Base-by-base conservation (phyloP, 2,113 vertebrate genomes). In the Malaclemys terrapin region DNA sequence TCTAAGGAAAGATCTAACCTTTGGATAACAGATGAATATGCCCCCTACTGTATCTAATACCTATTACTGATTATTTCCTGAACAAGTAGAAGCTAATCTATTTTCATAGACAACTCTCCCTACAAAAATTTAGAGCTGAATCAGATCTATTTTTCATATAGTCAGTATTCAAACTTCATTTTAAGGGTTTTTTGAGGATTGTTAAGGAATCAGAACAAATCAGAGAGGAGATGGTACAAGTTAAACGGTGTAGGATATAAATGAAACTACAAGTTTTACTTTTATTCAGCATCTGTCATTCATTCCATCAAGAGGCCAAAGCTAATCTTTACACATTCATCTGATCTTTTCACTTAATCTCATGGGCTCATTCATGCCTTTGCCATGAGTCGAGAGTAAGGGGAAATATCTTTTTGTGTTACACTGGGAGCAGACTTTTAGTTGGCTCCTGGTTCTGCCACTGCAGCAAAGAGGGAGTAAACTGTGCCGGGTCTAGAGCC, bases 281-380 rank as follows among this genome's bases (percentile, higher is more conserved):
- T 87, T 85, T 85, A 75, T 90, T 75, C 72, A 27, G 45, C 57
- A n/a, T 2, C 84, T 82, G 24, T 87, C 85, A 57, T 59, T 90
- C 38, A 59, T 78, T 56, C 7, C 16, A 80, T 4, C 52, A 50
- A 76, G 42, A 76, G 6, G 78, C 53, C 59, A 56, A 80, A 86
- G 22, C 56, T 96, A 94, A 96, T 95, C 94, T 96, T 82, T 80
- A 89, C 89, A 80, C 78, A 52, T 29, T 52, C 94, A 97, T 80
- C 84, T n/a, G 27, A 59, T 84, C 59, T 92, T 95, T 92, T 84
- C 57, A 82, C 52, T 91, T 89, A 81, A 94, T 54, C 62, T 95
- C 85, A 76, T 13, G 45, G 83, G 80, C 9, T 93, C n/a, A 72
- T 35, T 1, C 88, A 87, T 45, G 83, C 69, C 31, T 95, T 88